Base-by-base conservation (phyloP, 1,140 invertebrate genomes). In the Acarapis woodi region DNA sequence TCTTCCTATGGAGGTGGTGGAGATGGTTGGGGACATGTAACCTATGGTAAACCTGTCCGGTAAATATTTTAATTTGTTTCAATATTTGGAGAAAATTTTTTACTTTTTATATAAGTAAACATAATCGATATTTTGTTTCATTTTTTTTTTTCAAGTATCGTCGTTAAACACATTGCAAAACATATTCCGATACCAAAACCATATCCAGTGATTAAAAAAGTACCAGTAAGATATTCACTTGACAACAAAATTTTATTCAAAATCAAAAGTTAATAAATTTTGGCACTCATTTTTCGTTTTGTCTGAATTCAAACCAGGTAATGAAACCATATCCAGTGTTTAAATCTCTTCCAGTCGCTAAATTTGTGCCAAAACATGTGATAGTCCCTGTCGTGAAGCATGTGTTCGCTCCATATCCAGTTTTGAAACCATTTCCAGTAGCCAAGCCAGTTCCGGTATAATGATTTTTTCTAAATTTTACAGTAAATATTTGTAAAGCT, bases 321-420 rank as follows among this genome's bases (percentile, higher is more conserved):
- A 23, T 19, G 12, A 40, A 40, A 25, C 14, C 39, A 15, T 42
- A 43, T 31, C 43, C 43, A 18, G 35, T 44, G 8, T 44, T 44
- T 21, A 44, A 44, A 26, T 36, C 40, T 16, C 28, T 44, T 14
- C 43, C 43, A 18, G 40, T 44, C 9, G 43, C 43, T 10, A 44
- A 44, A 20, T 44, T 44, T 37, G 43, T 46, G 9, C 45, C 45
- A 2, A 46, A 46, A 30, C 45, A 43, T n/a, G 45, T 47, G 5
- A 44, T 44, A 22, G 45, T 44, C 10, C 42, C 45, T 15, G 40
- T 47, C 15, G 35, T 41, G 9, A 47, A 44, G 32, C 46, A 43
- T 21, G 45, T 46, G 31, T 49, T 39, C 34, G 43, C 43, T 8
- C 43, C 43, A 18, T 44, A 44, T 34, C 43, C 43, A 28, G 43